phyloP scores from a whole-genome alignment of 2,113 vertebrate genomes.

The Malurus alboscapulatus region DNA sequence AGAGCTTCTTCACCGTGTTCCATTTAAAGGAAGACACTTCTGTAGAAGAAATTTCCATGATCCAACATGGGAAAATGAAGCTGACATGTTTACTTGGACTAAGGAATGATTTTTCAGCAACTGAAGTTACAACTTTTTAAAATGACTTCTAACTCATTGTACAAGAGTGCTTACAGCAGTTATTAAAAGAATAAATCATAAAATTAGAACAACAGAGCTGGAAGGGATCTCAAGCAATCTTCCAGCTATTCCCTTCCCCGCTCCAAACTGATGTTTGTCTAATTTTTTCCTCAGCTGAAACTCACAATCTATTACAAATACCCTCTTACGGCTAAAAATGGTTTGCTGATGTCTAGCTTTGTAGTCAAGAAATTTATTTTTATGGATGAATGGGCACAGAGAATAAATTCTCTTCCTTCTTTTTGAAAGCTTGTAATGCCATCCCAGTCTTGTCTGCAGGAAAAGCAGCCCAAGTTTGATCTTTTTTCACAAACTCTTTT shows the following conservation, averaged over 20 bases:
- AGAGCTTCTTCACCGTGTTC: neutral
- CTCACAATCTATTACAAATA: neutral
- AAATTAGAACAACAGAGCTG: neutral
- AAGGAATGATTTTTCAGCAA: neutral
- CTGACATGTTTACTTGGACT: neutral
- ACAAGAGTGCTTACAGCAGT: neutral
- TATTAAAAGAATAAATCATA: neutral
- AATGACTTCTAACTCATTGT: neutral
- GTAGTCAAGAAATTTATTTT: neutral
- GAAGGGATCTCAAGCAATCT: neutral
- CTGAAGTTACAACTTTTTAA: neutral
- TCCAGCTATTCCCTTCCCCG: neutral
- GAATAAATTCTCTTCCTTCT: neutral
- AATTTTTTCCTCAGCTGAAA: neutral
- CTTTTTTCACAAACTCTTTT: neutral
- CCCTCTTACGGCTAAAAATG: neutral
- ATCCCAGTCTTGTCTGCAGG: neutral
- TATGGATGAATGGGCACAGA: neutral
- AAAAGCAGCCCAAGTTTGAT: neutral
- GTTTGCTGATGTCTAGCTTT: neutral
- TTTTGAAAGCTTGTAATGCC: neutral
- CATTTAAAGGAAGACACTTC: neutral
- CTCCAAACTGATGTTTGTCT: neutral
- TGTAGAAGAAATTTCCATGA: rapidly evolving
- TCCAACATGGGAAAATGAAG: neutral